Evolutionary conservation across 2,888 invertebrate genomes (phyloP).

Genomic region (Acronicta alni): DNA sequence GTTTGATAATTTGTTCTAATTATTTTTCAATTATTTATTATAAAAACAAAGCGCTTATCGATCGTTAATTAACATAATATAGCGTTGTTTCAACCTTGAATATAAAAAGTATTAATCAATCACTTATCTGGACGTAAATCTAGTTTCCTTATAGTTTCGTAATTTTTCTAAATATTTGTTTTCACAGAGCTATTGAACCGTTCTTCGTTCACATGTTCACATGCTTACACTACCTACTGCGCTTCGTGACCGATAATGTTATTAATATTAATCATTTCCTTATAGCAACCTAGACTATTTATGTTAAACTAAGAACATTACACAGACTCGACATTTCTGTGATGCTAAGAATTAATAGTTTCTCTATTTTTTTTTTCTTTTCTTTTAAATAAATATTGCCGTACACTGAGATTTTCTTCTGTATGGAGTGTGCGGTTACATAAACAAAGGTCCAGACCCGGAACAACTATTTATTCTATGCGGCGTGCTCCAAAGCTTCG

Average conservation of each 20-base stretch:
- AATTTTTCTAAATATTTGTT: conserved; percentile 8
- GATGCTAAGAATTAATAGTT: neutral
- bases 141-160: conserved; percentile 36
- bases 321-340: conserved; percentile 19
- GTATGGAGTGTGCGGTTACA: no score
- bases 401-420: no score
- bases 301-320: neutral
- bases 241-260: conserved; percentile 44
- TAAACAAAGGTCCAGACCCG: no score
- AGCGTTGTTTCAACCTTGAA: conserved; percentile 35
- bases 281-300: conserved; percentile 31
- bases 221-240: no score
- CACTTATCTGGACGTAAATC: conserved; percentile 36
- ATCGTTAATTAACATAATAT: conserved; percentile 48
- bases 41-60: conserved; percentile 40
- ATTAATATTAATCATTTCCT: conserved; percentile 63
- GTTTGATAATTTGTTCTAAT: conserved; percentile 44
- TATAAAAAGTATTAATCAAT: conserved; percentile 32
- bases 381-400: no score
- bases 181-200: conserved; percentile 5
- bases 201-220: conserved; percentile 41
- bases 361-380: no score
- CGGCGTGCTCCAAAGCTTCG: no score
- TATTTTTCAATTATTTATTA: conserved; percentile 41
- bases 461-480: no score